Evolutionary conservation across 30 jellyfish, hydroid and myxozoan species (phyloP).

Genomic region (Kudoa iwatai): DNA sequence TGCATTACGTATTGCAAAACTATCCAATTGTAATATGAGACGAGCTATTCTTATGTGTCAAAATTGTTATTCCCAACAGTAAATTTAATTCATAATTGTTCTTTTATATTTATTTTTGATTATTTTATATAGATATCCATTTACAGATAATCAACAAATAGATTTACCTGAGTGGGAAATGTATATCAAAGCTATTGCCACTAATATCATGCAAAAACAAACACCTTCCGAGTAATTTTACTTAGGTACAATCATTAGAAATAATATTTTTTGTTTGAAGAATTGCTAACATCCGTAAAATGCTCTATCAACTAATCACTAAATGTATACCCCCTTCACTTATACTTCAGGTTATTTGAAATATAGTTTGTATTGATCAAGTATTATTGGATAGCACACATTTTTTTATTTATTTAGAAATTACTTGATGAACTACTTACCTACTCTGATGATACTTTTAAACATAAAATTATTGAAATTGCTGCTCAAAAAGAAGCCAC

Average conservation of each 20-base stretch:
- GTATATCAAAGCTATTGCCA: slow-evolving; percentile 26
- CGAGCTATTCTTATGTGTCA: slow-evolving; percentile 67
- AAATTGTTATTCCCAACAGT: slow-evolving; percentile 86
- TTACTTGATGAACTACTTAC: slow-evolving; percentile 16
- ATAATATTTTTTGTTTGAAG: slow-evolving; percentile 3
- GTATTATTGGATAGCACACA: neutral
- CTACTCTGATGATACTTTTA: slow-evolving; percentile 48
- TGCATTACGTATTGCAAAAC: slow-evolving; percentile 15
- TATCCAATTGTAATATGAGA: slow-evolving; percentile 26
- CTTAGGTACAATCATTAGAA: neutral
- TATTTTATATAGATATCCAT: slow-evolving; percentile 18
- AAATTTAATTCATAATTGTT: slow-evolving; percentile 1
- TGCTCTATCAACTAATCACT: slow-evolving; percentile 26
- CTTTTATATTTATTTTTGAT: neutral
- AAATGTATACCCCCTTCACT: slow-evolving; percentile 73
- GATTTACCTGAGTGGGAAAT: slow-evolving; percentile 80
- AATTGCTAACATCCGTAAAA: slow-evolving; percentile 21
- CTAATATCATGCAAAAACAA: slow-evolving; percentile 31
- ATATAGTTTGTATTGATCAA: neutral
- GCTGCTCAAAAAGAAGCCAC: slow-evolving; percentile 73
- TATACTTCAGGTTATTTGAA: slow-evolving; percentile 19
- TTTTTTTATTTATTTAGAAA: slow-evolving; percentile 7
- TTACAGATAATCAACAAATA: slow-evolving; percentile 18
- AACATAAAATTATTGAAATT: slow-evolving; percentile 29
- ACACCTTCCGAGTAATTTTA: slow-evolving; percentile 23